These are phyloP conservation scores for Pachycephala philippinensis DNA, from an alignment of 2,113 vertebrate genomes.

Conservation along the genomic window DNA sequence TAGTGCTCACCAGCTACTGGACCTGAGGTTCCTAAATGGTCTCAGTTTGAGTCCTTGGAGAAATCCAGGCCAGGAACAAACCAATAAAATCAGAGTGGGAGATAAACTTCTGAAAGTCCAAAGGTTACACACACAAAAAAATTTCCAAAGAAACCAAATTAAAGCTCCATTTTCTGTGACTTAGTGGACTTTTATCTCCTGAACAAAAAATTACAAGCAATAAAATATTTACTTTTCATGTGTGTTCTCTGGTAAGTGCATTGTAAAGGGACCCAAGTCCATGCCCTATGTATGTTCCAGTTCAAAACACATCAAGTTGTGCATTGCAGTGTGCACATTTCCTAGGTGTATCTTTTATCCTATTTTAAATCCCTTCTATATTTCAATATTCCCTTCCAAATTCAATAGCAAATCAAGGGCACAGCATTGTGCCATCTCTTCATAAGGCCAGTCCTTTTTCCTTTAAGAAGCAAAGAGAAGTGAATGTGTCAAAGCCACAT, in stretches of 20 bases:
- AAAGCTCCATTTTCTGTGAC: not conserved
- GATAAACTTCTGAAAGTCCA: not conserved
- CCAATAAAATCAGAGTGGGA: not conserved
- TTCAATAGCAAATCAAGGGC: not conserved
- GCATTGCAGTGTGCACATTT: not conserved
- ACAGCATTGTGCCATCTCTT: not conserved
- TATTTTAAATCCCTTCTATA: not conserved
- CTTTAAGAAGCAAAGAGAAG: not conserved
- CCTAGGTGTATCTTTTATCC: not conserved
- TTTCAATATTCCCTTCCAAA: not conserved
- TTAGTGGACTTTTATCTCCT: not conserved
- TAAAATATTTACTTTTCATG: not conserved
- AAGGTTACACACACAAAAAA: not conserved
- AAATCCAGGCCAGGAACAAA: not conserved
- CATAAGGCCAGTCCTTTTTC: not conserved
- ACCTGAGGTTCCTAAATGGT: not conserved
- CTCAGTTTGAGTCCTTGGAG: accelerated
- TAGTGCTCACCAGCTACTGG: not conserved
- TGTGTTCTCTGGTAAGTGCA: not conserved
- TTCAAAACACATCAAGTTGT: not conserved
- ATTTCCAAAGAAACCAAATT: not conserved
- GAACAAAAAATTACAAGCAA: not conserved
- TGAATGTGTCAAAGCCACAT: not conserved
- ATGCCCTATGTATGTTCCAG: accelerated
- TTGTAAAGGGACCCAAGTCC: not conserved